Conservation (phyloP, 2,888 invertebrate genomes). For the Luperina testacea region DNA sequence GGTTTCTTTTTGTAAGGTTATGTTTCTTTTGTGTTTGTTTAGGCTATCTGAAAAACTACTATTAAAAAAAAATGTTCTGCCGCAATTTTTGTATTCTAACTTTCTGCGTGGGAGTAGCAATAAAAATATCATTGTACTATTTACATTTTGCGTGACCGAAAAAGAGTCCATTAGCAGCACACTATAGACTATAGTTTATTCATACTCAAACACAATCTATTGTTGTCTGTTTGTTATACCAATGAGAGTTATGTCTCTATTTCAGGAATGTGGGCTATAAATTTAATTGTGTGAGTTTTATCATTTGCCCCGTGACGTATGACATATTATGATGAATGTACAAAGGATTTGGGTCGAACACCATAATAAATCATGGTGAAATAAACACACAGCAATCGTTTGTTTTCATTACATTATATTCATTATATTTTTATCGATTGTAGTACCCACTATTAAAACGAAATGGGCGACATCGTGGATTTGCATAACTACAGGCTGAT, state of each 20-base stretch:
- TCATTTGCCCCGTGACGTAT: conserved; percentile 47
- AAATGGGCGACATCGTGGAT: no score
- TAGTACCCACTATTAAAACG: no score
- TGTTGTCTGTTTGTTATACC: conserved; percentile 48
- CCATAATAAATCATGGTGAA: conserved; percentile 56
- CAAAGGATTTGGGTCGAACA: conserved; percentile 53
- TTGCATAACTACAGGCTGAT: no score
- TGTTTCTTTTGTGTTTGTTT: neutral
- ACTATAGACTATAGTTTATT: conserved; percentile 51
- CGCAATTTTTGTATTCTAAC: neutral
- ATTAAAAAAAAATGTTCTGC: conserved; percentile 1
- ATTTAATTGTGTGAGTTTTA: conserved; percentile 60
- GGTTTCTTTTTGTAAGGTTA: no score
- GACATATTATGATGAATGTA: conserved; percentile 44
- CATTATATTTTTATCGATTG: no score
- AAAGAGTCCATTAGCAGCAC: conserved; percentile 33
- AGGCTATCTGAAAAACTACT: neutral
- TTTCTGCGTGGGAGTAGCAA: conserved; percentile 15
- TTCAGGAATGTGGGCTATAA: conserved; percentile 54
- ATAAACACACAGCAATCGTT: conserved; percentile 47
- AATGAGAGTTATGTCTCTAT: conserved; percentile 59
- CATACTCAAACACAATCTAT: conserved; percentile 34
- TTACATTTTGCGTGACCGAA: conserved; percentile 25
- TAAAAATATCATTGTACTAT: conserved; percentile 15
- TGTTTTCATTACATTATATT: conserved; percentile 13